Evolutionary conservation across 1,140 invertebrate genomes (phyloP), one percentile per base, ranked within the genome.

Genomic region (Pogonomyrmex barbatus): DNA sequence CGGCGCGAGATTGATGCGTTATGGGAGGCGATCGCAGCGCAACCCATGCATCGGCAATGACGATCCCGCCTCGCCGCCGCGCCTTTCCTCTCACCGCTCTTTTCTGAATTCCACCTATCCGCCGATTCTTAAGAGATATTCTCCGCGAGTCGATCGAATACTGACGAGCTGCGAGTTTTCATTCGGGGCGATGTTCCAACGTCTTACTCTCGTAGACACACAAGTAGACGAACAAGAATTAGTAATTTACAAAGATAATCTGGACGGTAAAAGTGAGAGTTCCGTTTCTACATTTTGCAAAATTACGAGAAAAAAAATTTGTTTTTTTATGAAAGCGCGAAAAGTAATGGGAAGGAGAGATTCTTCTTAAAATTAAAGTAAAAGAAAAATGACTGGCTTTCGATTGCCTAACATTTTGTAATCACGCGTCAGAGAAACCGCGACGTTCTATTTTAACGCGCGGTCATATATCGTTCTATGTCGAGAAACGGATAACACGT

Each of bases 11-110:
- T 89, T 89, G 88, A 89, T 89, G 88, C 88, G 88, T 89, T 89
- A 89, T 89, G 88, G 88, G 88, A 88, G 82, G 86, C 88, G 88
- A 89, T 89, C 88, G 83, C 60, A 89, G 70, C 86, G 86, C 88
- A 89, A 89, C 86, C 88, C 86, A 89, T 89, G 88, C 88, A 89
- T 89, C 77, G 88, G 58, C 82, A 89, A 89, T 89, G 87, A 88
- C 86, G 82, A 8, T 14, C 79, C 73, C 79, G 67, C 78, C 52
- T 71, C 39, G 78, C 65, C 78, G 4, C 39, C 50, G 24, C n/a
- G 8, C 33, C 62, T 52, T 24, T 62, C 30, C 47, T 67, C 71
- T 33, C 47, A 1, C 8, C 82, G 39, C 24, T 73, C 54, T 75
- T 70, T 47, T 36, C 52, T 83, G 70, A 33, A 83, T 83, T 73